These are phyloP conservation scores for Drosophila prostipennis DNA, from an alignment of 2,888 invertebrate genomes.

Conservation along the genomic window DNA sequence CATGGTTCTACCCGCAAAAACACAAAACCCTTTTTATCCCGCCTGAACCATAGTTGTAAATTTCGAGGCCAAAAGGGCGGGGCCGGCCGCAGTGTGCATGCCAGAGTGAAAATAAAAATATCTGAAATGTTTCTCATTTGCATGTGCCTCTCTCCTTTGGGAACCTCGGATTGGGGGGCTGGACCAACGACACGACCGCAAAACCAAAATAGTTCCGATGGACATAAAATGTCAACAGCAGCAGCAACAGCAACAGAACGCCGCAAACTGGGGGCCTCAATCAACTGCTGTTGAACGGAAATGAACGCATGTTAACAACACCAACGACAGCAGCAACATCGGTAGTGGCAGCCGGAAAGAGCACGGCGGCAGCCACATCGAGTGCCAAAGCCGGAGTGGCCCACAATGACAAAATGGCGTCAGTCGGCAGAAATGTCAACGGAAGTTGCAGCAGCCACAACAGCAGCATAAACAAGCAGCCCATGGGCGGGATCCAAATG, in stretches of 20 bases:
- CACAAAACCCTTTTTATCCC: slow-evolving; percentile 68
- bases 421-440: slow-evolving; percentile 74
- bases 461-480: slow-evolving; percentile 56
- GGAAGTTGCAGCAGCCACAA: slow-evolving; percentile 76
- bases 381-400: slow-evolving; percentile 42
- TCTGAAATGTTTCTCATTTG: slow-evolving; percentile 76
- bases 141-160: slow-evolving; percentile 49
- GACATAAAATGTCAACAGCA: slow-evolving; percentile 83
- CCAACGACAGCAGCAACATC: slow-evolving; percentile 73
- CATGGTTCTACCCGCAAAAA: slow-evolving; percentile 66
- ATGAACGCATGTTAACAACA: slow-evolving; percentile 84
- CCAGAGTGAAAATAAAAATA: slow-evolving; percentile 75
- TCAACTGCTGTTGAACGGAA: slow-evolving; percentile 82
- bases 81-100: slow-evolving; percentile 70
- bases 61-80: slow-evolving; percentile 43
- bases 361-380: slow-evolving; percentile 21
- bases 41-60: slow-evolving; percentile 64
- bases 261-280: slow-evolving; percentile 66
- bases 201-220: slow-evolving; percentile 83
- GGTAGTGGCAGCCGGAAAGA: slow-evolving; percentile 50
- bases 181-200: slow-evolving; percentile 68
- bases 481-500: slow-evolving; percentile 41
- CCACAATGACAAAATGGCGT: slow-evolving; percentile 78
- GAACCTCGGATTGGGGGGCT: neutral
- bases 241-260: slow-evolving; percentile 63